Evolutionary conservation across 2,888 invertebrate species (phyloP).

Genomic region (Octodonta nipae): DNA sequence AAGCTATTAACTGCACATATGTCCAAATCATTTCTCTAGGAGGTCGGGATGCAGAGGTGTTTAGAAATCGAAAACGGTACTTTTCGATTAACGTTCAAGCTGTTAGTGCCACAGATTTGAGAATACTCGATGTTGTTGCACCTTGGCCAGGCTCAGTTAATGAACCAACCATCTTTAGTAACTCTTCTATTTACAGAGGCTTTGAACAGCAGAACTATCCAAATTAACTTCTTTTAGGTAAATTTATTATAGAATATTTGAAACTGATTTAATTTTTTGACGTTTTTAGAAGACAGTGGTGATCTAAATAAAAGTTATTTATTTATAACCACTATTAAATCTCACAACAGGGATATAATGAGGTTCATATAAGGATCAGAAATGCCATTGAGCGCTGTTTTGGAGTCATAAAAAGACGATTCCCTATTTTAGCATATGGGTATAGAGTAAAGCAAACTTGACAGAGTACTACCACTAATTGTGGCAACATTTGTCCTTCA

Average conservation of each 20-base stretch:
- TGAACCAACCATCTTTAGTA: conserved; percentile 8
- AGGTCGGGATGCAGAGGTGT: conserved; percentile 5
- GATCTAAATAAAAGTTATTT: conserved; percentile 5
- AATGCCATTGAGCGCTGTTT: conserved; percentile 4
- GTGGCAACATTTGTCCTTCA: conserved; percentile 5
- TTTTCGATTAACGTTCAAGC: conserved; percentile 8
- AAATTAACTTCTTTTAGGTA: conserved; percentile 5
- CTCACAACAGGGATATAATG: conserved; percentile 8
- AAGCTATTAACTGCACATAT: too few species aligned
- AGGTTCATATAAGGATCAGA: conserved; percentile 5
- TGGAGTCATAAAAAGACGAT: conserved; percentile 7
- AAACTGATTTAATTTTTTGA: neutral
- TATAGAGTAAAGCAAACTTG: conserved; percentile 2
- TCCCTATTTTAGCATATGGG: conserved; percentile 5
- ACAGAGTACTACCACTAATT: conserved; percentile 2
- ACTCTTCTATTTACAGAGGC: conserved; percentile 3
- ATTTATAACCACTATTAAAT: conserved; percentile 4
- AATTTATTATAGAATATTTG: neutral
- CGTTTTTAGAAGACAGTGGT: conserved; percentile 4
- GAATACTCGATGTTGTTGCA: conserved; percentile 4
- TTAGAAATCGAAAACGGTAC: conserved; percentile 6
- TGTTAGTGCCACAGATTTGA: conserved; percentile 4
- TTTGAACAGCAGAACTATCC: conserved; percentile 4
- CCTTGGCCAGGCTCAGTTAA: conserved; percentile 7
- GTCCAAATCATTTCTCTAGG: too few species aligned